Base-by-base conservation (phyloP, 2,113 vertebrate species). In the Hirundichthys speculiger region DNA sequence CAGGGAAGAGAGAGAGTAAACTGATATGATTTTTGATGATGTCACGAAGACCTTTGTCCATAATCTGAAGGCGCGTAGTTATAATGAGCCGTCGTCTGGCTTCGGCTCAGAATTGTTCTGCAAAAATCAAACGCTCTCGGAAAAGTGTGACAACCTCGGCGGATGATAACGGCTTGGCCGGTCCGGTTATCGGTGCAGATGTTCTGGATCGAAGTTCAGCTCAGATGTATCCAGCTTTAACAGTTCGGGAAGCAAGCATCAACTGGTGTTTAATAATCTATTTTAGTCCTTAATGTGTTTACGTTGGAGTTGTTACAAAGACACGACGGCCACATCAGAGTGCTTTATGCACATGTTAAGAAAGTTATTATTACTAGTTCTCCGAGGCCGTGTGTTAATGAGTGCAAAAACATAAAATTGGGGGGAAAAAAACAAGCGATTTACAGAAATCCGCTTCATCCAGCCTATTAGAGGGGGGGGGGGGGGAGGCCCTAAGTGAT, bases 401-500 rank as follows among this genome's bases (percentile, higher is more conserved):
- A 61, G 53, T 48, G 59, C 1, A 27, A 38, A 55, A 24, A 73
- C 57, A 34, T 43, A 66, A 76, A 76, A 87, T 79, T 56, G 78
- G 73, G 82, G 59, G 56, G 74, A 86, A 84, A 85, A 86, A 84
- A 85, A 85, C 80, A 80, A 73, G 73, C 64, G 58, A 75, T 88
- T 89, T 86, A 79, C 82, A 69, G 60, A 76, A 81, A 82, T 86
- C 83, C 59, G 77, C 66, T 46, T 59, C 52, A 16, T 72, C 59
- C 62, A 39, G 66, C 49, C 73, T 64, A 43, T 38, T 7, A 13
- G 69, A 50, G 70, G 55, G 73, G 45, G 38, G 72, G 19, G 59
- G 38, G 70, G 67, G 71, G 54, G 82, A 62, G 87, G 77, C 56
- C 73, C 74, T 92, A 92, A 92, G 87, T 85, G 87, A 90, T 90